phyloP scores from a whole-genome alignment of 2,113 vertebrate genomes.

The Prietella phreatophila region DNA sequence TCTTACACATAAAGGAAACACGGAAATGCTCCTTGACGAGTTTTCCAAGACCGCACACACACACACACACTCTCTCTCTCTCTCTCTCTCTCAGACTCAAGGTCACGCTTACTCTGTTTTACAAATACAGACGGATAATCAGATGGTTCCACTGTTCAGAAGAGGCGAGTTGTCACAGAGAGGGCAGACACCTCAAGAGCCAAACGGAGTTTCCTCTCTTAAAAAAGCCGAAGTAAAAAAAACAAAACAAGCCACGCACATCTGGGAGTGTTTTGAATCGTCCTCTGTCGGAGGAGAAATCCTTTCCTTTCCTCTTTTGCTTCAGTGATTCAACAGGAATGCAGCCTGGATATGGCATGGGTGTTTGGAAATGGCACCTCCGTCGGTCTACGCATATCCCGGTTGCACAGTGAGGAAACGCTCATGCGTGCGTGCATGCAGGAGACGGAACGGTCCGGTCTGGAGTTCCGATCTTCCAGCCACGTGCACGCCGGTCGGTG shows the following conservation, averaged over 20 bases:
- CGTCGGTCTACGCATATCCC: background rate
- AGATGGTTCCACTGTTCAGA: background rate
- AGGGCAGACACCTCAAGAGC: conserved; percentile 28
- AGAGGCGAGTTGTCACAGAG: conserved; percentile 29
- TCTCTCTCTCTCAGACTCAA: conserved; percentile 27
- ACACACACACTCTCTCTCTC: conserved; percentile 42
- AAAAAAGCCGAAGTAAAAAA: background rate
- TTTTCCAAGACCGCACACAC: conserved; percentile 35
- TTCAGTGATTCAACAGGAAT: background rate
- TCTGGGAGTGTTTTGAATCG: conserved; percentile 22
- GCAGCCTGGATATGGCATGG: conserved; percentile 8
- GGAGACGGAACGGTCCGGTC: background rate
- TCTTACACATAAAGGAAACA: conserved; percentile 16
- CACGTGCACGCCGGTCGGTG: background rate
- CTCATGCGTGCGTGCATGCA: background rate
- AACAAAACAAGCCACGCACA: conserved; percentile 15
- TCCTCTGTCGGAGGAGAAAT: conserved; percentile 10
- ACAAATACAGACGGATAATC: conserved; percentile 44
- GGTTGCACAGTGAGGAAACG: background rate
- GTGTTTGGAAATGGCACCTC: conserved; percentile 25
- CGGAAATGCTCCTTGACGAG: conserved; percentile 19
- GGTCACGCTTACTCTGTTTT: conserved; percentile 40
- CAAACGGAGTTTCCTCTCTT: conserved; percentile 41
- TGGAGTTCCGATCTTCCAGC: conserved; percentile 23
- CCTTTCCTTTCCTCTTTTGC: background rate